phyloP scores from a whole-genome alignment of 2,888 invertebrate genomes.

The Agrochola lota region DNA sequence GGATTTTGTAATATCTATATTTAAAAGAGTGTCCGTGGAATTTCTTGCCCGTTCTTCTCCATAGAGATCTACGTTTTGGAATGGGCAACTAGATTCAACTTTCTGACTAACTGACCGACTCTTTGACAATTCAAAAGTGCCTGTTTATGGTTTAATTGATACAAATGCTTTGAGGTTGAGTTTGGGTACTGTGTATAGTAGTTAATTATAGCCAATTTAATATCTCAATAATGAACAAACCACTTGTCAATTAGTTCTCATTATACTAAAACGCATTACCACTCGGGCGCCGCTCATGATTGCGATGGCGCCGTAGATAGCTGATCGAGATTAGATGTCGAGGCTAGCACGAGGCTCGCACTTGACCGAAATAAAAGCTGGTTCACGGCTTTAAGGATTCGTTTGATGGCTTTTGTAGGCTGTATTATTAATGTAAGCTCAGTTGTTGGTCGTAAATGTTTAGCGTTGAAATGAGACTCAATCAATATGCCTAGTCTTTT shows the following conservation, averaged over 20 bases:
- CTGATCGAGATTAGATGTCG: slow-evolving; percentile 62
- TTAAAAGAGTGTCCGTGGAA: no score
- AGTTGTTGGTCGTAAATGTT: slow-evolving; percentile 18
- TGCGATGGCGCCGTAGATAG: slow-evolving; percentile 62
- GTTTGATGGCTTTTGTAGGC: slow-evolving; percentile 39
- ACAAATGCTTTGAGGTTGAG: no score
- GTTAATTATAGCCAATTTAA: slow-evolving; percentile 28
- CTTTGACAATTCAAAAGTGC: no score
- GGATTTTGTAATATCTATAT: no score
- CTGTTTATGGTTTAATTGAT: no score
- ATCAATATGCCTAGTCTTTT: no score
- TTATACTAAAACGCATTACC: slow-evolving; percentile 60
- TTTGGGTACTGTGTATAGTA: background rate
- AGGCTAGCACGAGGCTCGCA: slow-evolving; percentile 52
- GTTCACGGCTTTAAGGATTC: slow-evolving; percentile 48
- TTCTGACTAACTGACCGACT: no score
- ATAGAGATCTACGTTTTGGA: no score
- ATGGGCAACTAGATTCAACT: no score
- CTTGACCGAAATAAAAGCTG: slow-evolving; percentile 62
- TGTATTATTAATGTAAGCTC: slow-evolving; percentile 9
- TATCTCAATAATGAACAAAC: slow-evolving; percentile 44
- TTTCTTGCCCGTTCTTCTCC: no score
- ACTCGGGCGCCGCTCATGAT: slow-evolving; percentile 46
- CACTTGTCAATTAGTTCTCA: slow-evolving; percentile 55
- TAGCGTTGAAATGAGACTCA: background rate